Evolutionary conservation across 2,797 vertebrate genomes (phyloP), one percentile per base, ranked within the genome.

Genomic region (Silurus lanzhouensis): DNA sequence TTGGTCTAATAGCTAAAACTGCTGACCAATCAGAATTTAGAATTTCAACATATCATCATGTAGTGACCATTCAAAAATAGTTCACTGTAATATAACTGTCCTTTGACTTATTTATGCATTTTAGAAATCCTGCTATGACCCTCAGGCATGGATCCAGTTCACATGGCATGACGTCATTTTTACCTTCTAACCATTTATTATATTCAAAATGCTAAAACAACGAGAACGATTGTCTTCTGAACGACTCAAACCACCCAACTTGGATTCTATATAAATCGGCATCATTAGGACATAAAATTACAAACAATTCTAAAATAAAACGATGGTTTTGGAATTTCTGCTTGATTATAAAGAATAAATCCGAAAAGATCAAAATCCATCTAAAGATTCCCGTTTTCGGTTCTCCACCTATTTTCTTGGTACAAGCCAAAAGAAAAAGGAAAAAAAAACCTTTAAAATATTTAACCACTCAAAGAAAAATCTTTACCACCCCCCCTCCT

Each of bases 391-490:
- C 31, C 31, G 31, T 3, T 19, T 72, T 71, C 55, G 58, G 58
- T 61, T 61, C 25, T 58, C 57, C 38, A 38, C 38, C 38, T 38
- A 38, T 38, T 38, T 38, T 38, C 38, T 38, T 38, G 38, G 38
- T 38, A 38, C 38, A 38, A 38, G 38, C 38, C 19, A 13, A 44
- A n/a, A 13, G 7, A 27, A 67, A 25, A 10, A 64, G 2, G 7
- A 19, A 10, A 77, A 68, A 20, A 48, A 38, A 57, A 5, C 1
- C 5, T 5, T 3, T 27, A 8, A 67, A 52, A 55, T 31, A 81
- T 55, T 67, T 68, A 68, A 10, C 52, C 27, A 38, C 38, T 3
- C 10, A 52, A 52, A n/a, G 2, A 61, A 81, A 85, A 87, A 61
- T 75, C 57, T 55, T 83, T 83, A 52, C 12, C 4, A 12, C 0